These are phyloP conservation scores for Alviniconcha marisindica DNA, from an alignment of 1,140 invertebrate genomes.

Conservation along the genomic window DNA sequence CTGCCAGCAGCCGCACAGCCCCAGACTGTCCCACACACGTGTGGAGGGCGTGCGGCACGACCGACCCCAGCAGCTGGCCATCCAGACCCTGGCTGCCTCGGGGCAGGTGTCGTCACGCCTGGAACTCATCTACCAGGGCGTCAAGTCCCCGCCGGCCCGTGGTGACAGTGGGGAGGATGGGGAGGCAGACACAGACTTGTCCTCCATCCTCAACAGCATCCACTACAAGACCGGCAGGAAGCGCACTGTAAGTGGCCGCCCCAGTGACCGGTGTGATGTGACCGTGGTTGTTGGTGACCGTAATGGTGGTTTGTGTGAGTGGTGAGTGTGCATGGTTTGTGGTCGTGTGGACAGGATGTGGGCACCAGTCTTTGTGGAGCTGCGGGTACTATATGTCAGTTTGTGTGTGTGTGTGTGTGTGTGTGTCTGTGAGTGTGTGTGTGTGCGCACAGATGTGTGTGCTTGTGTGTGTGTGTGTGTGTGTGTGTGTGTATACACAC, in stretches of 20 bases:
- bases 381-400: no score
- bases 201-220: conserved; percentile 56
- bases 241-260: conserved; percentile 56
- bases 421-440: no score
- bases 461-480: no score
- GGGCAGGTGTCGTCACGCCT: conserved; percentile 60
- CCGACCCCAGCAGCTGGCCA: conserved; percentile 60
- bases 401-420: no score
- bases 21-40: conserved; percentile 58
- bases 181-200: conserved; percentile 58
- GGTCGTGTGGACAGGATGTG: no score
- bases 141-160: conserved; percentile 35
- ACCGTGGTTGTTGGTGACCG: no score
- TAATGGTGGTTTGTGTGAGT: no score
- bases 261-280: no score
- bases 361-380: no score
- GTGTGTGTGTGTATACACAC: no score
- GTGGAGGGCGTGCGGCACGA: conserved; percentile 59
- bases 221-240: conserved; percentile 58
- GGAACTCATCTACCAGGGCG: conserved; percentile 61
- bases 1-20: conserved; percentile 53
- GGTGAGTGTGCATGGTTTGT: no score
- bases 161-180: conserved; percentile 38
- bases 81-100: conserved; percentile 62
- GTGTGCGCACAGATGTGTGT: no score